These are phyloP conservation scores for Spea bombifrons DNA, from an alignment of 2,113 vertebrate genomes.

Conservation along the genomic window DNA sequence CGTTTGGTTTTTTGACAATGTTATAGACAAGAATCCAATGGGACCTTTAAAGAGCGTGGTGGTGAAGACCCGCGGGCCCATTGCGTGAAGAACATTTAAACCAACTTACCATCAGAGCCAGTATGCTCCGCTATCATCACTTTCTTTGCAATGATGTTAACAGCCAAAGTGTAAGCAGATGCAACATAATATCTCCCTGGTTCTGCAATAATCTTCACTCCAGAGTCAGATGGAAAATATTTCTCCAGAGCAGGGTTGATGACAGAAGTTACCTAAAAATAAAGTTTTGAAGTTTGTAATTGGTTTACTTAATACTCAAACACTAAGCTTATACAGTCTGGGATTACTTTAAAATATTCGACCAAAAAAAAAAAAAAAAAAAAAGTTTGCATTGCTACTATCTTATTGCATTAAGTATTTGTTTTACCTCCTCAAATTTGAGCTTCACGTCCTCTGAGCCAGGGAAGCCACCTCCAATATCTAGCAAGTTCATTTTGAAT, in stretches of 20 bases:
- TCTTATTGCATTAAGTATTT: no score
- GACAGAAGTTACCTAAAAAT: constrained; percentile 78
- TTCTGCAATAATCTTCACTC: constrained; percentile 85
- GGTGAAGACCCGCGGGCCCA: no score
- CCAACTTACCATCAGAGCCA: constrained; percentile 72
- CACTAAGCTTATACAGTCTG: not conserved
- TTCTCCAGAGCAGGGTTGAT: constrained; percentile 92
- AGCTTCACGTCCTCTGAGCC: constrained; percentile 91
- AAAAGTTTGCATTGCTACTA: no score
- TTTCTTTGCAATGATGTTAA: constrained; percentile 97
- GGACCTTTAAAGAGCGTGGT: no score
- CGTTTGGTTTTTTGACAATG: no score
- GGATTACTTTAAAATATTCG: no score
- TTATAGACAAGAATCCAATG: no score
- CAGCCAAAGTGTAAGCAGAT: constrained; percentile 89
- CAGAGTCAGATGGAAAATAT: constrained; percentile 84
- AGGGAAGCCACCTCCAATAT: constrained; percentile 95
- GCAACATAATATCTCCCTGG: constrained; percentile 94
- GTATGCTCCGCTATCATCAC: constrained; percentile 81
- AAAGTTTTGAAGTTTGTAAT: not conserved
- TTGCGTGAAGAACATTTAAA: no score
- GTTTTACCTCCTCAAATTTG: constrained; percentile 93
- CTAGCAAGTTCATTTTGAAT: constrained; percentile 87
- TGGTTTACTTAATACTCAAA: not conserved
- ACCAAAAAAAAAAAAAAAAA: no score